Percentiles rank a stretch among this genome's conserved stretches.
phyloP scores from a whole-genome alignment of 2,113 vertebrate genomes.

The Hirundichthys speculiger region DNA sequence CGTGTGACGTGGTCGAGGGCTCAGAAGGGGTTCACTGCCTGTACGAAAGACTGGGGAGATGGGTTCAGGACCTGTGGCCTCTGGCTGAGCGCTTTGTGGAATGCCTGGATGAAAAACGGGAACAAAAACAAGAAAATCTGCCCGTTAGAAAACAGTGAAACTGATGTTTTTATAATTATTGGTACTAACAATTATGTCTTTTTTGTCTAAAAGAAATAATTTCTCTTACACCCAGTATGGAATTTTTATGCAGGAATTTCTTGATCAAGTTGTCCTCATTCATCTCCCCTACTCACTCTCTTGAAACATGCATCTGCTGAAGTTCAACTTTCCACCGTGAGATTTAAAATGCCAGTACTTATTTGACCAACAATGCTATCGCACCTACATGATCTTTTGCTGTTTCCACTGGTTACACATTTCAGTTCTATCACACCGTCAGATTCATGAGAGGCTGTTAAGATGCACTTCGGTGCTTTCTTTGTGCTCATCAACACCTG shows the following conservation, averaged over 20 bases:
- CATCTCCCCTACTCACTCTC: too few relatives aligned
- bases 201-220: not conserved
- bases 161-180: not conserved
- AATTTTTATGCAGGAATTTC: not conserved
- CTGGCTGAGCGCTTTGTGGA: constrained; percentile 48
- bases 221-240: not conserved
- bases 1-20: constrained; percentile 66
- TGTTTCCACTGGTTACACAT: too few relatives aligned
- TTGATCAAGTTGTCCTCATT: too few relatives aligned
- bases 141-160: not conserved
- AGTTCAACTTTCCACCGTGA: too few relatives aligned
- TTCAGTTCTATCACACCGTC: too few relatives aligned
- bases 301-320: too few relatives aligned
- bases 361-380: too few relatives aligned
- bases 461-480: too few relatives aligned
- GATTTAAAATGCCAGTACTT: too few relatives aligned
- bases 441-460: too few relatives aligned
- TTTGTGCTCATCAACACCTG: too few relatives aligned
- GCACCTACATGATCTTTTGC: too few relatives aligned
- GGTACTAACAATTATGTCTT: not conserved
- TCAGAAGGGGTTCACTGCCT: constrained; percentile 84
- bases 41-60: constrained; percentile 82
- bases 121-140: not conserved
- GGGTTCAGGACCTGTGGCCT: constrained; percentile 52
- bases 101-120: constrained; percentile 49